Conservation (phyloP, 2,888 invertebrate genomes). For the Melinaea menophilus region DNA sequence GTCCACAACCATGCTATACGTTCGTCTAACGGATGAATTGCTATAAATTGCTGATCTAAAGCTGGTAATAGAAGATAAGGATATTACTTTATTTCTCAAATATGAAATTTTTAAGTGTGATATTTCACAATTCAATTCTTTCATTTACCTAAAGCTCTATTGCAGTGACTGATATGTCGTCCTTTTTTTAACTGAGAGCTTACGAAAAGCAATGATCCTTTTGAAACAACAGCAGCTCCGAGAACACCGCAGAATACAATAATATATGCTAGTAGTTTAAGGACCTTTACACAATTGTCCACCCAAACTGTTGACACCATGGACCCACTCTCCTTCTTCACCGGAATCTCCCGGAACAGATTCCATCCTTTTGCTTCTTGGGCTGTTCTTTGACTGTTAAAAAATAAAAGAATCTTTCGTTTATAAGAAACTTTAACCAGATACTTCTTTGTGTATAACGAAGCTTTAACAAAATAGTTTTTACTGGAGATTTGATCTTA, state of each 20-base stretch:
- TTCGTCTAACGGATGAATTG: slow-evolving; percentile 80
- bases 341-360: slow-evolving; percentile 85
- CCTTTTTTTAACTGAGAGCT: slow-evolving; percentile 81
- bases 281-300: slow-evolving; percentile 77
- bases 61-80: slow-evolving; percentile 56
- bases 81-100: too few species aligned
- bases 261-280: slow-evolving; percentile 83
- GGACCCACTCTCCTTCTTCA: slow-evolving; percentile 82
- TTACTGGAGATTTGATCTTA: too few species aligned
- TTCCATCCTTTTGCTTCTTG: slow-evolving; percentile 86
- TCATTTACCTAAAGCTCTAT: slow-evolving; percentile 59
- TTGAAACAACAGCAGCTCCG: slow-evolving; percentile 83
- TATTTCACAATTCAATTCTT: background rate
- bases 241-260: slow-evolving; percentile 82
- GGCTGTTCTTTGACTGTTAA: slow-evolving; percentile 68
- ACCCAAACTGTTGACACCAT: slow-evolving; percentile 80
- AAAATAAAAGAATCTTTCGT: slow-evolving; percentile 5
- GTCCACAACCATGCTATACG: slow-evolving; percentile 89
- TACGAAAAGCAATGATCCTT: slow-evolving; percentile 84
- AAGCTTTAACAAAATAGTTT: too few species aligned
- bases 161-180: slow-evolving; percentile 78
- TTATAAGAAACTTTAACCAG: too few species aligned
- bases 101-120: too few species aligned
- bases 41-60: slow-evolving; percentile 79
- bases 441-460: too few species aligned